Percentiles rank a stretch among this genome's conserved stretches.
Conservation (phyloP, 1,140 invertebrate genomes). For the Neodiprion lecontei region DNA sequence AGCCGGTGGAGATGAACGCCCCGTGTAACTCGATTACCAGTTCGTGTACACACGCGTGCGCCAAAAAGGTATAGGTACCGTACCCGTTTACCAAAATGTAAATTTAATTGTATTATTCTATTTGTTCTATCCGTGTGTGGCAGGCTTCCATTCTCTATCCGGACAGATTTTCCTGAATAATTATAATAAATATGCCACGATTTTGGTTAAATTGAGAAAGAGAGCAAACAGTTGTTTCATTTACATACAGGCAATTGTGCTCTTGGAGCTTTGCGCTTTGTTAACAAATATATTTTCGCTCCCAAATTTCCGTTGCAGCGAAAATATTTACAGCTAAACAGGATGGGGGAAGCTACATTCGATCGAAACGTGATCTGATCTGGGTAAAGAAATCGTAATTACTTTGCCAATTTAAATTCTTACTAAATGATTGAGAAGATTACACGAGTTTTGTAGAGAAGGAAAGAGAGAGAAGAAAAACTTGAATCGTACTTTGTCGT, state of each 20-base stretch:
- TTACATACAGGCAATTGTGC: constrained; percentile 10
- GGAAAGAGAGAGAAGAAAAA: no score
- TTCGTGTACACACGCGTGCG: not conserved
- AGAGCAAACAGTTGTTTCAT: constrained; percentile 19
- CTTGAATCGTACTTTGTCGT: not conserved
- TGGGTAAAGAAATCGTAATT: not conserved
- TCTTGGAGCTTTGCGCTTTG: constrained; percentile 14
- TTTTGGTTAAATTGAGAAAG: constrained; percentile 21
- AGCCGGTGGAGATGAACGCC: constrained; percentile 14
- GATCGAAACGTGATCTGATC: not conserved
- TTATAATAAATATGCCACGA: constrained; percentile 33
- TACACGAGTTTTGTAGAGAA: no score
- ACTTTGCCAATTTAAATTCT: not conserved
- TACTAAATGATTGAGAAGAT: no score
- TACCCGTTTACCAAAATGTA: constrained; percentile 22
- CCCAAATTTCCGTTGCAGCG: no score
- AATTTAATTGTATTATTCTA: constrained; percentile 29
- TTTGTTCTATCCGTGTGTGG: constrained; percentile 23
- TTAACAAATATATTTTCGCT: constrained; percentile 1
- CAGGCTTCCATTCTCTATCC: not conserved
- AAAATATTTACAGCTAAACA: no score
- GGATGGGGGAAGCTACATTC: no score
- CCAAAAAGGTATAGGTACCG: no score
- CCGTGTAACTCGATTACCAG: constrained; percentile 16
- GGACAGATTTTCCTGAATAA: constrained; percentile 34